phyloP scores from a whole-genome alignment of 2,797 vertebrate genomes.

The Eulemur albifrons region DNA sequence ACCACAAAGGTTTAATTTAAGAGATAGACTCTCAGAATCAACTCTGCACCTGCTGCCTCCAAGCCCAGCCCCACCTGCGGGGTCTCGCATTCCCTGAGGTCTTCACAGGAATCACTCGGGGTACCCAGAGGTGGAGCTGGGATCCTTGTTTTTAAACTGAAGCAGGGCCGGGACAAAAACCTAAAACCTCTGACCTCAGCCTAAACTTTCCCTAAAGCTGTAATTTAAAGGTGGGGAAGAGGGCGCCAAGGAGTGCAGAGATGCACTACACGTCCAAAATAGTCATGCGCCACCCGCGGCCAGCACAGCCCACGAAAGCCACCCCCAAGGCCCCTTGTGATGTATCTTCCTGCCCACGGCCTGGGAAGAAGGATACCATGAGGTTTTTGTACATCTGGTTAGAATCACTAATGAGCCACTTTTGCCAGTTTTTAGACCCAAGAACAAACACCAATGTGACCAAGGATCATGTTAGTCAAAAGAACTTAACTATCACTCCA shows the following conservation, averaged over 20 bases:
- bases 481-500: fast-evolving
- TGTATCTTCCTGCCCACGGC: fast-evolving
- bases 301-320: not conserved
- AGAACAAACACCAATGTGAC: fast-evolving
- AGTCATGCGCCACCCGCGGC: not conserved
- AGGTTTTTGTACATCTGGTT: fast-evolving
- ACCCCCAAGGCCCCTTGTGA: fast-evolving
- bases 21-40: not conserved
- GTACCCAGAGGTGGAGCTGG: fast-evolving
- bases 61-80: fast-evolving
- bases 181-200: no score
- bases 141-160: not conserved
- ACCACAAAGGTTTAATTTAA: not conserved
- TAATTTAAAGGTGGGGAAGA: not conserved
- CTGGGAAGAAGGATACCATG: not conserved
- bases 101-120: fast-evolving
- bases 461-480: not conserved
- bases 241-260: fast-evolving
- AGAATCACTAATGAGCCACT: not conserved
- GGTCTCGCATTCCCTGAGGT: not conserved
- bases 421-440: not conserved
- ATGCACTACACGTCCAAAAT: fast-evolving
- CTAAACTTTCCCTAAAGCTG: not conserved
- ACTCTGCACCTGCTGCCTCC: not conserved
- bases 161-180: not conserved